Conservation (phyloP, 2,888 invertebrate species). For the Diploptera punctata region DNA sequence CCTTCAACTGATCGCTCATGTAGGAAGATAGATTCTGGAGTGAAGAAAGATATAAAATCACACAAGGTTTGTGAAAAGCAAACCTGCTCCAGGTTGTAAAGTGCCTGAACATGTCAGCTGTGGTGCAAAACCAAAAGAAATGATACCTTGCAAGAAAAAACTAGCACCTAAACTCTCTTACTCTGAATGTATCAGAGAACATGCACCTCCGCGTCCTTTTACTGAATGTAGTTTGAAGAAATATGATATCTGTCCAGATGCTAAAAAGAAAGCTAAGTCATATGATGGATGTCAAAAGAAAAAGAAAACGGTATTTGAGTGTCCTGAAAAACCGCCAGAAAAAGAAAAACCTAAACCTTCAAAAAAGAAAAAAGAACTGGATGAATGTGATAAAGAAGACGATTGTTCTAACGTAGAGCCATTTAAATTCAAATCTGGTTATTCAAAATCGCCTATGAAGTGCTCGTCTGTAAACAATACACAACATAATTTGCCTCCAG, state of each 20-base stretch:
- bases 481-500: not conserved
- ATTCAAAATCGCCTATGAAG: not conserved
- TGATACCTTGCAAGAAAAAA: too few relatives aligned
- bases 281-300: not conserved
- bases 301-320: not conserved
- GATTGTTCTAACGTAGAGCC: not conserved
- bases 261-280: not conserved
- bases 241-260: not conserved
- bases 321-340: not conserved
- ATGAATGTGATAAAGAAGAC: not conserved
- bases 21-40: too few relatives aligned
- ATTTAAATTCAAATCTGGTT: not conserved
- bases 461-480: not conserved
- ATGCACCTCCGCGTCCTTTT: not conserved
- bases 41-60: too few relatives aligned
- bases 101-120: too few relatives aligned
- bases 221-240: not conserved
- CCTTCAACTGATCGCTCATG: too few relatives aligned
- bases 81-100: not conserved
- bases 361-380: not conserved
- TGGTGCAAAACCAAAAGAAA: too few relatives aligned
- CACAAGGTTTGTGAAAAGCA: too few relatives aligned
- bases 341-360: not conserved
- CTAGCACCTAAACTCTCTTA: not conserved
- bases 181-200: slow-evolving; percentile 5